Evolutionary conservation across 2,888 invertebrate genomes (phyloP), one percentile per base, ranked within the genome.

Genomic region (Agrochola macilenta): DNA sequence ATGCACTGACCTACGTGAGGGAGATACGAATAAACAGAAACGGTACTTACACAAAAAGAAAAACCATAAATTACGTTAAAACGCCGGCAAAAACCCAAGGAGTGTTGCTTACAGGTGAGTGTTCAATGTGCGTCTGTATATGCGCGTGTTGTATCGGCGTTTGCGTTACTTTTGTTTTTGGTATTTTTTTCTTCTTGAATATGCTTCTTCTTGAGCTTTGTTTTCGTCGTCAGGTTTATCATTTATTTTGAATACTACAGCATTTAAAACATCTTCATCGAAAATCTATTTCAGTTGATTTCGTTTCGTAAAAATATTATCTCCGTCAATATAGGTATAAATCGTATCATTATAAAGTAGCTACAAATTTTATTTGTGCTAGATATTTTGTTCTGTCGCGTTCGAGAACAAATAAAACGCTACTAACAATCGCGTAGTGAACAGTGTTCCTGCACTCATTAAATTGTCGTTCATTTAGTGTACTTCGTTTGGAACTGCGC

Each of bases 31-130:
- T 89, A 90, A 89, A 89, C 76, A 81, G 89, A 87, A 91, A 90
- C 89, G 88, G 89, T 86, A 83, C 35, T 5, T n/a, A 69, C 84
- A 88, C 90, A 91, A 93, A 94, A 95, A 95, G 93, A 93, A 92
- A 92, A 93, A 91, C 94, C 90, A 95, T 95, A 95, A 95, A 95
- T 95, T 94, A 93, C 89, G 92, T 93, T 94, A 93, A 95, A 95
- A 93, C 92, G 92, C 88, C 82, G 85, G 91, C 93, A 94, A 95
- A 95, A 95, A 95, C 91, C 52, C 90, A 86, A 86, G 88, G 86
- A 87, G 87, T 87, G 87, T 85, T 82, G 79, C 83, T 85, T 91
- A 91, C 91, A 89, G 93, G 89, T 81, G 54, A 82, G 89, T 85
- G 89, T 86, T 85, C 86, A 91, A 69, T 89, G 65, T 39, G 75